phyloP scores from a whole-genome alignment of 2,113 vertebrate species.

The Sceloporus tristichus region DNA sequence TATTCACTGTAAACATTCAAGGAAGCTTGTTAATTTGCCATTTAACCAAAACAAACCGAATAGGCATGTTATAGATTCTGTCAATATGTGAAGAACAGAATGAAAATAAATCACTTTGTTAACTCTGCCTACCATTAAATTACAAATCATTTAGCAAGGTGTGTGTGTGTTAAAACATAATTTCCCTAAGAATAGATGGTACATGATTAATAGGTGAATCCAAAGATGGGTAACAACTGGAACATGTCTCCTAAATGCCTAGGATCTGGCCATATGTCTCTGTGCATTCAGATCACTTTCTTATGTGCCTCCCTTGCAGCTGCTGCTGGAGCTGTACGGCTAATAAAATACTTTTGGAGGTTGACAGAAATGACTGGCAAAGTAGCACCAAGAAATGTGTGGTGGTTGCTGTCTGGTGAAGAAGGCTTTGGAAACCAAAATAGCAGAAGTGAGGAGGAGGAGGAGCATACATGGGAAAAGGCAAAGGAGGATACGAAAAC shows the following conservation, averaged over 20 bases:
- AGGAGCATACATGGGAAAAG: background rate
- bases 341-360: background rate
- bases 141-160: background rate
- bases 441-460: background rate
- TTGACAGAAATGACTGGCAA: background rate
- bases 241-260: background rate
- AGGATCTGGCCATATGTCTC: background rate
- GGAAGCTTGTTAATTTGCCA: constrained; percentile 66
- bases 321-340: background rate
- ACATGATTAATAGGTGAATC: too few species aligned
- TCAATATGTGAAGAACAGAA: constrained; percentile 60
- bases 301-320: background rate
- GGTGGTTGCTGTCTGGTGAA: background rate
- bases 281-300: background rate
- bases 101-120: constrained; percentile 61
- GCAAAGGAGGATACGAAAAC: background rate
- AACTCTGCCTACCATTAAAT: constrained; percentile 7
- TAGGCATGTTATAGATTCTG: constrained; percentile 56
- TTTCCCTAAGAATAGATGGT: background rate
- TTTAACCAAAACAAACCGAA: constrained; percentile 65
- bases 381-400: background rate
- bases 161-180: background rate
- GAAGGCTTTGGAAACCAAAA: background rate
- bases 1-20: constrained; percentile 59
- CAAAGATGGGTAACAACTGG: background rate